phyloP scores from a whole-genome alignment of 2,113 vertebrate species.

The Sorex araneus region DNA sequence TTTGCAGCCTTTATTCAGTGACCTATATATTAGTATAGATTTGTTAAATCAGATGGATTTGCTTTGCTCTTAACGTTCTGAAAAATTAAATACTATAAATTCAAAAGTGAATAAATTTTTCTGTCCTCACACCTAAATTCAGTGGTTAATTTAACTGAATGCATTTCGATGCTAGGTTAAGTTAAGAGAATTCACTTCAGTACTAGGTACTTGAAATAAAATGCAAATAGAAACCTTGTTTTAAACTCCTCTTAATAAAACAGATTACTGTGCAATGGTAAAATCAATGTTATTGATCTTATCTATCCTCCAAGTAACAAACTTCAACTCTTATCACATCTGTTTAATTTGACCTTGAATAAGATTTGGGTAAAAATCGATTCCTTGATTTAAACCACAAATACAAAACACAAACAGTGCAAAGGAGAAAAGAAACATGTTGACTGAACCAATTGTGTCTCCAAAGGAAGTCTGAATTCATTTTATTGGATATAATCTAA shows the following conservation, averaged over 20 bases:
- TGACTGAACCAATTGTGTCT: slow-evolving; percentile 85
- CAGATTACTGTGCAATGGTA: slow-evolving; percentile 90
- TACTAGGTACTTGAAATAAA: slow-evolving; percentile 88
- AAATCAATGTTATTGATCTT: slow-evolving; percentile 90
- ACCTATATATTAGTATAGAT: slow-evolving; percentile 47
- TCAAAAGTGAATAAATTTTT: slow-evolving; percentile 62
- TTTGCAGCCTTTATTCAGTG: slow-evolving; percentile 62
- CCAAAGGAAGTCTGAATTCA: slow-evolving; percentile 81
- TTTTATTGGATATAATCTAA: slow-evolving; percentile 76
- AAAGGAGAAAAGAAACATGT: slow-evolving; percentile 80
- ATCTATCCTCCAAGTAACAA: slow-evolving; percentile 86
- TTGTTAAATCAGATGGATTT: slow-evolving; percentile 53
- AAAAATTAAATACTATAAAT: slow-evolving; percentile 68
- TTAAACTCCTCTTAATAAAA: slow-evolving; percentile 89
- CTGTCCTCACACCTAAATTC: slow-evolving; percentile 64
- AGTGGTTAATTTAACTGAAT: slow-evolving; percentile 77
- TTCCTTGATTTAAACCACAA: slow-evolving; percentile 83
- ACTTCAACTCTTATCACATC: slow-evolving; percentile 86
- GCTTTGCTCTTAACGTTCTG: slow-evolving; percentile 76
- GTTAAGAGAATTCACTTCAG: slow-evolving; percentile 72
- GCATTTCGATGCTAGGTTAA: slow-evolving; percentile 72
- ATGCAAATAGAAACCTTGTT: slow-evolving; percentile 88
- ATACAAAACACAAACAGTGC: slow-evolving; percentile 85
- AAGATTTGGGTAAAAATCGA: slow-evolving; percentile 87
- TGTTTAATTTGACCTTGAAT: slow-evolving; percentile 90